These are phyloP conservation scores for Arnoldichthys spilopterus DNA, from an alignment of 2,797 vertebrate genomes.

Conservation along the genomic window DNA sequence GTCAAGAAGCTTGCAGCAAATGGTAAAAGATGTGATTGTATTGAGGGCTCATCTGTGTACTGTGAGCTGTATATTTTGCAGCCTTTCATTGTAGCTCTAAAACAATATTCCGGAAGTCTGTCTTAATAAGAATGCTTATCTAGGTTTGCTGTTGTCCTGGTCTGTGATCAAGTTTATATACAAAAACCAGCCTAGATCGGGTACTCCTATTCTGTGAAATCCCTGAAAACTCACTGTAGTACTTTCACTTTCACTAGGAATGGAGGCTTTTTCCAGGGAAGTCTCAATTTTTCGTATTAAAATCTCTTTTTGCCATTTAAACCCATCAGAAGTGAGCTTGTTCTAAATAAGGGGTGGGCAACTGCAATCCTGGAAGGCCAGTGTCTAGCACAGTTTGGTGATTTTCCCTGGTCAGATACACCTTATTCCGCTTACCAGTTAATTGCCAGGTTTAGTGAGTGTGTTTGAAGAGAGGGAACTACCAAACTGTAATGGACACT, in stretches of 20 bases:
- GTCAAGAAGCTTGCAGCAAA: background rate
- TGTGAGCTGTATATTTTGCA: background rate
- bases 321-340: too few relatives aligned
- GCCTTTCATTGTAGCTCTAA: background rate
- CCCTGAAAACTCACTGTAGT: background rate
- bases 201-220: background rate
- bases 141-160: background rate
- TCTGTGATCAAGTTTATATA: too few relatives aligned
- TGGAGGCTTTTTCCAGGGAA: background rate
- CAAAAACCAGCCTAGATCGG: background rate
- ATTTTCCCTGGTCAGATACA: too few relatives aligned
- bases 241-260: background rate
- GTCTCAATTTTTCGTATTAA: background rate
- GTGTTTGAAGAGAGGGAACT: too few relatives aligned
- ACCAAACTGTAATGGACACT: too few relatives aligned
- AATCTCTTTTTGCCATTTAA: background rate
- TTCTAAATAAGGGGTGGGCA: too few relatives aligned
- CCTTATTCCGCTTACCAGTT: too few relatives aligned
- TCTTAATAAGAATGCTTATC: background rate
- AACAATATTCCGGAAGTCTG: background rate
- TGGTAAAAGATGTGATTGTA: background rate
- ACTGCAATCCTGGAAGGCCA: too few relatives aligned
- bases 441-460: background rate
- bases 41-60: background rate
- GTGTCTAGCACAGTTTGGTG: too few relatives aligned